Evolutionary conservation across 2,113 vertebrate species (phyloP), one percentile per base, ranked within the genome.

Genomic region (Tachysurus vachellii): DNA sequence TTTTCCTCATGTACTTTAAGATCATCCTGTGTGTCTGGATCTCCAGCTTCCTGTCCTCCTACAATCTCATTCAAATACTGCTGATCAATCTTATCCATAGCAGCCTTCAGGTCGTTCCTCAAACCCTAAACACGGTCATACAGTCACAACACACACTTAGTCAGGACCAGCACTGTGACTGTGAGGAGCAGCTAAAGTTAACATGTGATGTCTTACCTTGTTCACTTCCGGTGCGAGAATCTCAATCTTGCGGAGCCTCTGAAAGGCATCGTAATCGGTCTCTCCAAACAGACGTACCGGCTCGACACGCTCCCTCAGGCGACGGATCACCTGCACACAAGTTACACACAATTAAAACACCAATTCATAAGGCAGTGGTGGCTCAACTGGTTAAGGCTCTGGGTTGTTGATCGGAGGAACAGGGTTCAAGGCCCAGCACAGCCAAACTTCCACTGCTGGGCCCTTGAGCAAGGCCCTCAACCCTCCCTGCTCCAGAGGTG

Each of bases 211-310:
- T 16, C 92, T 86, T 93, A 98, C 98, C 97, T 99, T 99, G 95
- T 99, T 99, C 80, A 99, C 98, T 96, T 99, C 98, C 56, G 98
- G 98, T 71, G 98, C 97, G 76, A 99, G 95, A 91, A 99, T 98
- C 94, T 99, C 98, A 90, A 99, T 99, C 91, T 99, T 99, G 81
- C 98, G 94, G 89, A 99, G 95, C 81, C 97, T 97, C 4, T 99
- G 98, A 91, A 99, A 99, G 10, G 97, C 95, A 68, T 99, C 98
- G 26, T 99, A 99, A 90, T 99, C 98, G 0, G 97, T 98, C 93
- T 99, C 98, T 88, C 95, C 97, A 88, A 97, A 99, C 0, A 99
- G 93, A 36, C 97, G 93, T 85, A 99, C 91, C 0, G 98, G 98
- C 87, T 99, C 98, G 1, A 96, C 98, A 82, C 98, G 96, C 91